Base-by-base conservation (phyloP, 1,140 invertebrate species). In the Oppia nitens region DNA sequence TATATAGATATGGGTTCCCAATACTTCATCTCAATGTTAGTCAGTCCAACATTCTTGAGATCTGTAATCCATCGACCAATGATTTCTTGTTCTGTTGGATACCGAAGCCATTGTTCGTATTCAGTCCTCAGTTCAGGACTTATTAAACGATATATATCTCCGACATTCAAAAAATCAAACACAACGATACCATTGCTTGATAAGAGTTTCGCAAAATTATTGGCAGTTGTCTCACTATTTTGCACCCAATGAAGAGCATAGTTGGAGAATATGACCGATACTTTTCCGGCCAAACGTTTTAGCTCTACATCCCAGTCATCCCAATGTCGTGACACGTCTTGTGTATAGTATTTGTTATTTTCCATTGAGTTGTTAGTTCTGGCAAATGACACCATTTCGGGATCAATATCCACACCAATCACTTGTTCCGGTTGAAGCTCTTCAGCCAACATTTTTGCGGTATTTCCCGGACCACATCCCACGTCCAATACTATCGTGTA, bases 391-490 rank as follows among this genome's bases (percentile, higher is more conserved):
- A 57, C 25, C 56, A 57, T 57, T 11, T 29, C 47, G 11, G 47
- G 24, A 24, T 50, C 56, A 23, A 57, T 40, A 25, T 57, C 56
- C 12, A 57, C 1, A 27, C 56, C 56, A 25, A 57, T 26, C 29
- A 57, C 50, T 6, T 17, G 47, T 2, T 45, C 56, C 29, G n/a
- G 12, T 3, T n/a, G 1, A 29, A 57, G 48, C 2, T 20, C 3
- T 28, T 49, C 14, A 2, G 56, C 9, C 17, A 57, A 45, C 4
- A 28, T 1, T 27, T 21, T 20, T 0, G 58, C 51, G 1, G 62
- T 57, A 47, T 60, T 60, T 1, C 62, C 62, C 3, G 62, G 51
- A 25, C 62, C 62, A 40, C 62, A 63, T 0, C 62, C 62, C 9
- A 63, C 23, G 24, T 63, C 62, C 27, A 63, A 53, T 17, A 60